A percentile compares a stretch with the other conserved stretches of the same genome.
Conservation (phyloP, 2,113 vertebrate species). For the Cynoglossus semilaevis region DNA sequence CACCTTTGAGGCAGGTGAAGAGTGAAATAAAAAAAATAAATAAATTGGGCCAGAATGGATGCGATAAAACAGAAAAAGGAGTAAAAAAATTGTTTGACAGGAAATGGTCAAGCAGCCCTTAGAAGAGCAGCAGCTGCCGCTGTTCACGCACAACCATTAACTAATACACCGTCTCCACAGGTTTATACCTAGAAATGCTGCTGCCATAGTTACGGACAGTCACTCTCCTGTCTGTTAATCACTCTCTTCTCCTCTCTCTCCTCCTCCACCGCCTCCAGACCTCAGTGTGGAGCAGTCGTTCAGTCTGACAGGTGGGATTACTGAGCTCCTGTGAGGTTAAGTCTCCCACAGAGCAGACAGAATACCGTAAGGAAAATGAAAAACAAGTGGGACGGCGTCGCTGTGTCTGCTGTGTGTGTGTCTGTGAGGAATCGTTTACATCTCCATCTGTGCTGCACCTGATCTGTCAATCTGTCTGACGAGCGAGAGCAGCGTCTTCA, state of each 20-base stretch:
- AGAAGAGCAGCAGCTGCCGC: constrained; percentile 16
- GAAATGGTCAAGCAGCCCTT: constrained; percentile 36
- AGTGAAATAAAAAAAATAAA: not conserved
- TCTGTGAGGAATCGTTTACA: constrained; percentile 27
- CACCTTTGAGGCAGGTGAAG: not conserved
- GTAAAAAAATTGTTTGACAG: constrained; percentile 35
- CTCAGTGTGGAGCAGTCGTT: constrained; percentile 15
- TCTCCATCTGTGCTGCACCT: constrained; percentile 7
- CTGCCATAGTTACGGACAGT: constrained; percentile 73
- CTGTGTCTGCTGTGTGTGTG: constrained; percentile 16
- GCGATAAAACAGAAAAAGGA: no score
- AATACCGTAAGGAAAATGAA: constrained; percentile 30
- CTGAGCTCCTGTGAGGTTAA: constrained; percentile 15
- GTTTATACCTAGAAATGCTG: constrained; percentile 9
- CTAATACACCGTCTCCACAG: constrained; percentile 30
- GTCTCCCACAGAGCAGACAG: constrained; percentile 13
- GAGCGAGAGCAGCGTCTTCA: no score
- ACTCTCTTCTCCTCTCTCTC: constrained; percentile 5
- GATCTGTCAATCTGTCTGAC: not conserved
- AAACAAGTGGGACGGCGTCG: constrained; percentile 1
- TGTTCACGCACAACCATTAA: constrained; percentile 29
- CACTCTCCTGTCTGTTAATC: constrained; percentile 35
- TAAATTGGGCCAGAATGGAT: no score
- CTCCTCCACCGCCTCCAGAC: constrained; percentile 15
- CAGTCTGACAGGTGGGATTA: constrained; percentile 38